phyloP scores from a whole-genome alignment of 2,113 vertebrate species.

The Pachyramphus minor region DNA sequence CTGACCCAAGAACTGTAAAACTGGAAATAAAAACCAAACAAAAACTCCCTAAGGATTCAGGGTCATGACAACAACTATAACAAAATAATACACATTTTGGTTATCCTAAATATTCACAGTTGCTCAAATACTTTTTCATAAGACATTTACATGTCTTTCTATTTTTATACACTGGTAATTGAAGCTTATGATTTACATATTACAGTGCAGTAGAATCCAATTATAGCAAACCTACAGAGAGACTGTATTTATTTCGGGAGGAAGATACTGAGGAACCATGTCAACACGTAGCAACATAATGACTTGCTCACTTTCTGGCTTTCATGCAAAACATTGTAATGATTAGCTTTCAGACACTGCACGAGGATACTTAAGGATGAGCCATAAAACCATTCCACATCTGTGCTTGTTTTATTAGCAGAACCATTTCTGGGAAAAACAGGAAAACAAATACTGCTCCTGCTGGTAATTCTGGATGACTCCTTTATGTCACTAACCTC shows the following conservation, averaged over 20 bases:
- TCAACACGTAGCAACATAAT: conserved; percentile 38
- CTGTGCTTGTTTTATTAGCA: conserved; percentile 43
- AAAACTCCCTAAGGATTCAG: background rate
- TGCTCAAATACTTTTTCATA: background rate
- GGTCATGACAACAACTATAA: background rate
- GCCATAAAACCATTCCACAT: conserved; percentile 45
- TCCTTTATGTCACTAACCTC: conserved; percentile 11
- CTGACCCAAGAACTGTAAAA: background rate
- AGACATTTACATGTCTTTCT: conserved; percentile 11
- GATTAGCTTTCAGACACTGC: conserved; percentile 39
- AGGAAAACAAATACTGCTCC: conserved; percentile 31
- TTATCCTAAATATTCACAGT: background rate
- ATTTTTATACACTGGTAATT: conserved; percentile 50
- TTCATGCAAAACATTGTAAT: conserved; percentile 32
- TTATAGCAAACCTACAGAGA: conserved; percentile 42
- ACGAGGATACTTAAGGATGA: conserved; percentile 9
- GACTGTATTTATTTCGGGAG: conserved; percentile 31
- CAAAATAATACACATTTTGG: background rate
- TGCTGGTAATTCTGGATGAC: conserved; percentile 37
- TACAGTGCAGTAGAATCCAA: conserved; percentile 46
- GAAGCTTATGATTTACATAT: conserved; percentile 55
- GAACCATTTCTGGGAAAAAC: conserved; percentile 31
- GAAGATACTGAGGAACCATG: background rate
- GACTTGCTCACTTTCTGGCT: conserved; percentile 50
- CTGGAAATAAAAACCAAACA: background rate